These are phyloP conservation scores for Empidonax traillii DNA, from an alignment of 2,113 vertebrate species.

Conservation along the genomic window DNA sequence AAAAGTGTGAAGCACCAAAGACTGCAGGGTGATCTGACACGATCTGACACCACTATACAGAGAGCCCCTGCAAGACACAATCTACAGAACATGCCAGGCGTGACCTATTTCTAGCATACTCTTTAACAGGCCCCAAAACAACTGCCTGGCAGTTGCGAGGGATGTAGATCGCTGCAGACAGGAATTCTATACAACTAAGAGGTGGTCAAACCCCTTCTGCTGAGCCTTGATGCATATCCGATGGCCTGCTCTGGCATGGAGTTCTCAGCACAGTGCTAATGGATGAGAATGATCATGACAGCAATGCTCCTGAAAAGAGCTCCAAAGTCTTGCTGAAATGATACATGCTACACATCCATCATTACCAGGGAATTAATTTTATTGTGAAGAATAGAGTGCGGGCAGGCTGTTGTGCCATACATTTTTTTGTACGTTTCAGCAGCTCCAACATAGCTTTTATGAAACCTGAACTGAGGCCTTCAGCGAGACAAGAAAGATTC, in stretches of 20 bases:
- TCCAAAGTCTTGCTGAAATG: slow-evolving; percentile 29
- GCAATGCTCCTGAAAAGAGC: not conserved
- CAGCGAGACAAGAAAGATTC: not conserved
- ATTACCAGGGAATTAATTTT: slow-evolving; percentile 19
- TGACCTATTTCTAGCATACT: not conserved
- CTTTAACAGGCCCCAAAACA: not conserved
- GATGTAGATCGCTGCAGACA: not conserved
- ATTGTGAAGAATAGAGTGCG: not conserved
- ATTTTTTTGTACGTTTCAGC: slow-evolving; percentile 20
- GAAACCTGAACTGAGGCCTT: slow-evolving; percentile 7
- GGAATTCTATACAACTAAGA: not conserved
- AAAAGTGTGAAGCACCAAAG: not conserved
- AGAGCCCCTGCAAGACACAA: not conserved
- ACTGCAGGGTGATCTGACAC: not conserved
- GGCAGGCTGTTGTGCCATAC: not conserved
- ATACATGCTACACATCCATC: slow-evolving; percentile 17
- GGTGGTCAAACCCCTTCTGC: not conserved
- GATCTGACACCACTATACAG: not conserved
- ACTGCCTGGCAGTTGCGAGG: not conserved
- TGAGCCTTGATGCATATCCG: not conserved
- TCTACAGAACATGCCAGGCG: not conserved
- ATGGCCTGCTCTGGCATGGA: not conserved
- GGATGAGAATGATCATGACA: slow-evolving; percentile 46
- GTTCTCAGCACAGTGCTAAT: not conserved
- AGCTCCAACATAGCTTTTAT: not conserved